Evolutionary conservation across 2,113 vertebrate species (phyloP).

Genomic region (Istiophorus platypterus): DNA sequence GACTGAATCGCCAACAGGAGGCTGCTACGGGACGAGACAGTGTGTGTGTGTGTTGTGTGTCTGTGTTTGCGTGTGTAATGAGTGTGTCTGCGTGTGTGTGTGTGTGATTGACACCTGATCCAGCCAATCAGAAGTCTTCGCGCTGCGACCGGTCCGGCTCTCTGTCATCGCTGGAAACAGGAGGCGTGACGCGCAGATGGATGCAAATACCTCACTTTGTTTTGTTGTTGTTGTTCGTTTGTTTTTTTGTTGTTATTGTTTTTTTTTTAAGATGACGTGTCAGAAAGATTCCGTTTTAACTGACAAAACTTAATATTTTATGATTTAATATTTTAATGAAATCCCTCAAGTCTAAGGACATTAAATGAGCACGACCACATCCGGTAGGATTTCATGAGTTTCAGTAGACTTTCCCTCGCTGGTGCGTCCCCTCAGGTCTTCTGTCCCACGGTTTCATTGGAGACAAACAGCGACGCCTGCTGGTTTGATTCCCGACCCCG

Average conservation of each 20-base stretch:
- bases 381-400: conserved; percentile 2
- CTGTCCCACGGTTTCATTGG: conserved; percentile 19
- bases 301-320: no score
- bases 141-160: conserved; percentile 31
- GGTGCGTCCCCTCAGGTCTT: conserved; percentile 20
- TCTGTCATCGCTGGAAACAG: conserved; percentile 66
- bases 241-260: no score
- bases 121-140: conserved; percentile 67
- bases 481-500: neutral
- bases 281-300: no score
- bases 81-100: no score
- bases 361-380: neutral
- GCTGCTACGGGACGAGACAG: conserved; percentile 44
- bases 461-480: conserved; percentile 66
- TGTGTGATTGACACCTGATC: conserved; percentile 45
- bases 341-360: neutral
- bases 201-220: conserved; percentile 36
- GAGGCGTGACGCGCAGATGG: conserved; percentile 62
- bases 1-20: conserved; percentile 59
- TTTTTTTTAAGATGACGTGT: conserved; percentile 8
- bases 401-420: conserved; percentile 5
- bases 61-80: no score
- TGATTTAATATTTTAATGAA: no score
- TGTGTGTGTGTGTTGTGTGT: no score
- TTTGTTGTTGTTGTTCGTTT: no score